phyloP scores from a whole-genome alignment of 2,113 vertebrate genomes.

The Bos javanicus region DNA sequence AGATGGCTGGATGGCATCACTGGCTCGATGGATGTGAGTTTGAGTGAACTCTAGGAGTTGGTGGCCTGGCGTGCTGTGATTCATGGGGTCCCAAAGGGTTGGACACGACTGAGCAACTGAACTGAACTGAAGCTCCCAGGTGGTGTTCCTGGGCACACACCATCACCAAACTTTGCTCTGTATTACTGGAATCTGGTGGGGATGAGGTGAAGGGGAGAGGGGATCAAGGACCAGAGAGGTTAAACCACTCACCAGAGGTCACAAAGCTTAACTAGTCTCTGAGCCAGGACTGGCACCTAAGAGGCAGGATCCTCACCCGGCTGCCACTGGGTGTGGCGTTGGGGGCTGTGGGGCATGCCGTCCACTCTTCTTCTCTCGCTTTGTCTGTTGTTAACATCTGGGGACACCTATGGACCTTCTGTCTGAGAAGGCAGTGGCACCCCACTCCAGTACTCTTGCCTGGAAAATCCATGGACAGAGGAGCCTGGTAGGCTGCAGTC shows the following conservation, averaged over 20 bases:
- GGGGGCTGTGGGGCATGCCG: fast-evolving
- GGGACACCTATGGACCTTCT: fast-evolving
- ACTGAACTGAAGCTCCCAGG: neutral
- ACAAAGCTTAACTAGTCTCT: neutral
- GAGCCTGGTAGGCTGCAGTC: too few species aligned
- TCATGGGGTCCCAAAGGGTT: too few species aligned
- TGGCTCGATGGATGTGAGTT: too few species aligned
- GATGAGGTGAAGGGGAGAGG: neutral
- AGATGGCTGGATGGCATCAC: too few species aligned
- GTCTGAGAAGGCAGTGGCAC: too few species aligned
- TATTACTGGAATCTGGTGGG: neutral
- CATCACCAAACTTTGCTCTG: neutral
- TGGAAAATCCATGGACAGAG: too few species aligned
- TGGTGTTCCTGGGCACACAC: neutral
- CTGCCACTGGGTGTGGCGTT: fast-evolving
- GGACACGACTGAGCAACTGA: too few species aligned
- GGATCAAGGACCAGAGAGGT: neutral
- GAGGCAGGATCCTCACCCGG: neutral
- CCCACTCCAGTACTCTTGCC: too few species aligned
- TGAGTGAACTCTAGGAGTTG: too few species aligned
- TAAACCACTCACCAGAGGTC: neutral
- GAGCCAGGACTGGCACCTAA: neutral
- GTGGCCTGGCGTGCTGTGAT: too few species aligned
- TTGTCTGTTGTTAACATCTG: neutral
- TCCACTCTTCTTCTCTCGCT: neutral